A percentile compares a stretch with the other conserved stretches of the same genome.
phyloP scores from a whole-genome alignment of 2,888 invertebrate species.

The Eupithecia inturbata region DNA sequence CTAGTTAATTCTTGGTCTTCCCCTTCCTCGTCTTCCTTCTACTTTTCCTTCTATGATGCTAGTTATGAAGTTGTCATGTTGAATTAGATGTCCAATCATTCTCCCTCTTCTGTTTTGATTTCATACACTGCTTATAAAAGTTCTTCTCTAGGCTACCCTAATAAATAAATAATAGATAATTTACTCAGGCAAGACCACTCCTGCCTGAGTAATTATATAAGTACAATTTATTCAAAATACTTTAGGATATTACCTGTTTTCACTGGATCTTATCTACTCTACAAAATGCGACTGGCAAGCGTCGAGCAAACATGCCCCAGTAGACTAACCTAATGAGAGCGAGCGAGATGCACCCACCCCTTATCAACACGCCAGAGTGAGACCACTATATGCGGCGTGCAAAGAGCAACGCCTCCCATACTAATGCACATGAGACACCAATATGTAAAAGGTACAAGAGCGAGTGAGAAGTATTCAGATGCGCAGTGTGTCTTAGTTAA shows the following conservation, averaged over 20 bases:
- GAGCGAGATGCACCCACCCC: constrained; percentile 62
- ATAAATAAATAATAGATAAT: too few relatives aligned
- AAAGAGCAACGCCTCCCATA: constrained; percentile 78
- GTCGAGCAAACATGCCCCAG: constrained; percentile 76
- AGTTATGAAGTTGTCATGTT: too few relatives aligned
- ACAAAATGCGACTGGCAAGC: constrained; percentile 78
- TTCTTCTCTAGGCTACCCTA: too few relatives aligned
- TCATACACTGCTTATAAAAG: not conserved
- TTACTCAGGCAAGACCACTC: too few relatives aligned
- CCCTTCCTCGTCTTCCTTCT: too few relatives aligned
- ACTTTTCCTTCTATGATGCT: too few relatives aligned
- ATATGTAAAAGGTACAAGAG: constrained; percentile 36
- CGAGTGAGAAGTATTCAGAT: constrained; percentile 60
- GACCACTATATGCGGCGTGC: constrained; percentile 73
- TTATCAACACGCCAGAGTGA: constrained; percentile 46
- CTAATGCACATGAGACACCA: constrained; percentile 53
- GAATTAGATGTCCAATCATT: too few relatives aligned
- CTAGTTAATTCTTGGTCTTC: too few relatives aligned
- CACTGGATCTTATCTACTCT: constrained; percentile 55
- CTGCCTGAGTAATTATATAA: not conserved
- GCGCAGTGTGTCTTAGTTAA: constrained; percentile 78
- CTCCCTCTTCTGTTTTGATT: not conserved
- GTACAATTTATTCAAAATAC: not conserved
- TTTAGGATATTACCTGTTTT: not conserved
- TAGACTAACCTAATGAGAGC: constrained; percentile 82